Evolutionary conservation across 2,888 invertebrate genomes (phyloP), one percentile per base, ranked within the genome.

Genomic region (Hetaerina titia): DNA sequence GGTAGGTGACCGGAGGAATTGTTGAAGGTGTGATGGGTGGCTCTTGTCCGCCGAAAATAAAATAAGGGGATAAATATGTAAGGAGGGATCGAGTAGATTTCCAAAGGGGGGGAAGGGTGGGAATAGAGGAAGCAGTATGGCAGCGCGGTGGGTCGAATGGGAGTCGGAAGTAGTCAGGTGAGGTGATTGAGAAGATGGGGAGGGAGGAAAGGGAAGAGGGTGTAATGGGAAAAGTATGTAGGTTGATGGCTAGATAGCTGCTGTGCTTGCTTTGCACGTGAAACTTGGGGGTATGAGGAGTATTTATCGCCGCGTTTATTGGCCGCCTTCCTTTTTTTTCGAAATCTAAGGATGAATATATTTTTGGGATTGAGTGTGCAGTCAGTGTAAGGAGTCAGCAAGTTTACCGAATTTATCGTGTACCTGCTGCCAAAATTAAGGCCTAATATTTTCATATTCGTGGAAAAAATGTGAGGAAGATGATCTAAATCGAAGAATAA

Each of bases 11-110:
- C n/a, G 69, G 69, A 69, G 22, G 22, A 69, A 69, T 69, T 69
- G 69, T 69, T 69, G n/a, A 69, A 69, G 69, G 69, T 69, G 69
- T 81, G 81, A 81, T 81, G 81, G 81, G 31, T 81, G 81, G 81
- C 81, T 81, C 81, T 81, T 81, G 81, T 81, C 31, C 25, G 81
- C 15, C 2, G 31, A 15, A 81, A 81, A 81, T 31, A 31, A 69
- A 69, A n/a, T 69, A 22, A 69, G 69, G 81, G 81, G 15, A 31
- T 81, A 81, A 81, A 31, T 31, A 81, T 31, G 45, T 1, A 45
- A 31, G 13, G 81, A 81, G 11, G 11, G 81, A 81, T 31, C 25
- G 11, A 45, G 81, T 31, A 69, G 69, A n/a, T 22, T 22, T 69
- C 69, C 81, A n/a, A 22, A 17, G 69, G 17, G 2, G 19, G 69